Conservation (phyloP, 2,888 invertebrate species). For the Choristoneura rosaceana region DNA sequence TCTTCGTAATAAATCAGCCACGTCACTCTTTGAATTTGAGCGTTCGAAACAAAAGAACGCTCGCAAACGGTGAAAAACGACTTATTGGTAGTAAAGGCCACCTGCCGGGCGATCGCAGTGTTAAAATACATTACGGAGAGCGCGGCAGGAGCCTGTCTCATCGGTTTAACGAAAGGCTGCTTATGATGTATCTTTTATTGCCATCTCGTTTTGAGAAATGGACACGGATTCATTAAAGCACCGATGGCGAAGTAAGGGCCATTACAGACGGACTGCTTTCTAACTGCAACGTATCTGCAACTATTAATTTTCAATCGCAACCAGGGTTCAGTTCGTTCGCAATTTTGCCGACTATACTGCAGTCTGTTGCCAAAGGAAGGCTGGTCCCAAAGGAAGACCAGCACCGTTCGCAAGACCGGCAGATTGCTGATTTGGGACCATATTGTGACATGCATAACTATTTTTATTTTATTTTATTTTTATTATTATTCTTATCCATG, state of each 20-base stretch:
- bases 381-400: too few species aligned
- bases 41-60: conserved; percentile 38
- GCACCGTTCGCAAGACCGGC: too few species aligned
- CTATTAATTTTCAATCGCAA: too few species aligned
- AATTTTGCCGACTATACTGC: too few species aligned
- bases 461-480: too few species aligned
- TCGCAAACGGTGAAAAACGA: conserved; percentile 41
- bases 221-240: conserved; percentile 33
- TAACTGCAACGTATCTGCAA: too few species aligned
- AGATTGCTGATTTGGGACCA: too few species aligned
- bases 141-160: conserved; percentile 44
- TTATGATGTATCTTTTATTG: conserved; percentile 43
- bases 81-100: conserved; percentile 39
- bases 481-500: too few species aligned
- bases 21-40: conserved; percentile 33
- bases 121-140: conserved; percentile 44
- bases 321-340: too few species aligned
- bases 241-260: neutral
- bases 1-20: conserved; percentile 31
- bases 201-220: conserved; percentile 40
- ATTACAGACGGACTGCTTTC: too few species aligned
- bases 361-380: too few species aligned
- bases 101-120: conserved; percentile 42
- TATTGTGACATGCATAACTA: too few species aligned
- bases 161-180: conserved; percentile 38